These are phyloP conservation scores for Danio jaintianensis DNA, from an alignment of 2,797 vertebrate genomes.

Conservation along the genomic window DNA sequence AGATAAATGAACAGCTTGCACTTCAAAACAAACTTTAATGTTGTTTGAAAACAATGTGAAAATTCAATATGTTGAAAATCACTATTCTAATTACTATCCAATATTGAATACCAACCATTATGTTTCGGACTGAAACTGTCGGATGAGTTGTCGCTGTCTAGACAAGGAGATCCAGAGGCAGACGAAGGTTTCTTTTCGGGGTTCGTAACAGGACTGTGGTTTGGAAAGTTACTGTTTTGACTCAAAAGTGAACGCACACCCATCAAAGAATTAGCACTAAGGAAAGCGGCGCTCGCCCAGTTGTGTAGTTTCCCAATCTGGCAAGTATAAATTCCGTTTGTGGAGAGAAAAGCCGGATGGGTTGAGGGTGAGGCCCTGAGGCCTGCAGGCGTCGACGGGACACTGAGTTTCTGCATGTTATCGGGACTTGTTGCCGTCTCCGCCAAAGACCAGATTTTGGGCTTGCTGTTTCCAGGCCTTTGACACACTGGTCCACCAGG, in stretches of 20 bases:
- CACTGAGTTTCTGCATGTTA: constrained; percentile 83
- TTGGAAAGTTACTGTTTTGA: constrained; percentile 79
- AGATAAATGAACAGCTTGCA: background rate
- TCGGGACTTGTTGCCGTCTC: constrained; percentile 97
- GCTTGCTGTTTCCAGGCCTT: constrained; percentile 88
- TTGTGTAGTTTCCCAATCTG: constrained; percentile 97
- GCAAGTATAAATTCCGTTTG: constrained; percentile 98
- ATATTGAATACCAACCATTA: constrained; percentile 80
- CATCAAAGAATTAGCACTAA: constrained; percentile 93
- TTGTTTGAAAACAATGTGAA: background rate
- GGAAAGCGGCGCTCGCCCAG: constrained; percentile 96
- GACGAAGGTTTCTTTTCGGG: constrained; percentile 78
- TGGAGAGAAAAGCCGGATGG: constrained; percentile 93
- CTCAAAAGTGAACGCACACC: constrained; percentile 93
- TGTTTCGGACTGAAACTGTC: constrained; percentile 90
- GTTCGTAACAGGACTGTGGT: constrained; percentile 62
- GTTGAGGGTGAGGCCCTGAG: constrained; percentile 83
- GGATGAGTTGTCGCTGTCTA: constrained; percentile 84
- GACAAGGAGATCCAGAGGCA: constrained; percentile 77
- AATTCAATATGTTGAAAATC: background rate
- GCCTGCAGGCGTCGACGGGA: constrained; percentile 77
- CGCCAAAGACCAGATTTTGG: constrained; percentile 99
- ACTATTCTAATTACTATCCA: background rate
- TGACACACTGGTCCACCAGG: constrained; percentile 83
- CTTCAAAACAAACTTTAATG: background rate